These are phyloP conservation scores for Anaspis maculata DNA, from an alignment of 2,888 invertebrate genomes.

Conservation along the genomic window DNA sequence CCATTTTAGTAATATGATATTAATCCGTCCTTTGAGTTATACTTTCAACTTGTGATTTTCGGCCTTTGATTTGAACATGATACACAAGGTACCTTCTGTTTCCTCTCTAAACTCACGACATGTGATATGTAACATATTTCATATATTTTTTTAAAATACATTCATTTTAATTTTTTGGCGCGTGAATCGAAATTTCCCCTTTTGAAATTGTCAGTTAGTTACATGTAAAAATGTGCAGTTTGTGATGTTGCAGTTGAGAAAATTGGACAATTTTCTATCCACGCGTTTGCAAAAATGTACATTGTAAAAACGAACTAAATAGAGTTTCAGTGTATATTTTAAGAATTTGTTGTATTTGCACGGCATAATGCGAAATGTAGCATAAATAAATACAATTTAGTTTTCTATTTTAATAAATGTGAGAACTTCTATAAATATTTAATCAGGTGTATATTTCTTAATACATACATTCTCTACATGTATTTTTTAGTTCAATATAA, in stretches of 20 bases:
- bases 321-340: slow-evolving; percentile 17
- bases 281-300: slow-evolving; percentile 16
- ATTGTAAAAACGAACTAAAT: slow-evolving; percentile 20
- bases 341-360: slow-evolving; percentile 16
- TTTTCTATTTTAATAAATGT: slow-evolving; percentile 15
- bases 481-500: slow-evolving; percentile 17
- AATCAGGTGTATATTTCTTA: slow-evolving; percentile 11
- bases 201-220: no score
- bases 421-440: slow-evolving; percentile 15
- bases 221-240: no score
- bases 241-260: no score
- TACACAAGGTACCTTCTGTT: slow-evolving; percentile 16
- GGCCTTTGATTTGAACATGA: slow-evolving; percentile 20
- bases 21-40: slow-evolving; percentile 20
- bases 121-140: slow-evolving; percentile 31
- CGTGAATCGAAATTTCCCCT: no score
- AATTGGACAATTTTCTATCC: no score
- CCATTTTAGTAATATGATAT: slow-evolving; percentile 17
- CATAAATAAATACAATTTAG: slow-evolving; percentile 17
- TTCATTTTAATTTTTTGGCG: no score
- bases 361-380: slow-evolving; percentile 15
- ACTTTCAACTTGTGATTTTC: slow-evolving; percentile 11
- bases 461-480: slow-evolving; percentile 12
- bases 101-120: slow-evolving; percentile 24
- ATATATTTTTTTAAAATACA: slow-evolving; percentile 14